Evolutionary conservation across 92 coral and sea anemone genomes (phyloP), one percentile per base, ranked within the genome.

Genomic region (Palythoa heliodiscus): DNA sequence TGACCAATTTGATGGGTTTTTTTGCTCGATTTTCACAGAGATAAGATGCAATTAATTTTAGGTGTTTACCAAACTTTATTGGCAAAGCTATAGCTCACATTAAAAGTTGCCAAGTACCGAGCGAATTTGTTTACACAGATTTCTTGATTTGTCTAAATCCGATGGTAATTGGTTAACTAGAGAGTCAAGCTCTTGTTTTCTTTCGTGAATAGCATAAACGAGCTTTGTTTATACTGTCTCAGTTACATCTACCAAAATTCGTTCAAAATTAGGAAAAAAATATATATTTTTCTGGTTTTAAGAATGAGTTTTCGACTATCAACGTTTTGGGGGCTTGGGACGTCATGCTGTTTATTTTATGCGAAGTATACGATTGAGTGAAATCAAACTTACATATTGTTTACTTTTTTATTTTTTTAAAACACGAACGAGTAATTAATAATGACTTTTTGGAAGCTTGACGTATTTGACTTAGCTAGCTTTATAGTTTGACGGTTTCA

Each of bases 351-450:
- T 80, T 64, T 66, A n/a, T 61, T 37, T 61, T 14, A 48, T 50
- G 16, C 53, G 70, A 76, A 76, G 69, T 61, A 38, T 40, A 68
- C 12, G 35, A 48, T 63, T 24, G 64, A 66, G 74, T 20, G 73
- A 80, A 80, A 64, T 63, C 14, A 6, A 60, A 19, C 39, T 40
- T 63, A 5, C 52, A 20, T 23, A 40, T 43, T 80, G 84, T 64
- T 80, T 80, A 66, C 15, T 20, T 80, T 80, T 80, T 80, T 13
- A 64, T n/a, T n/a, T n/a, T n/a, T 20, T 66, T 64, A 80, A 7
- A 66, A 64, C 14, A 43, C 43, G 58, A 60, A 48, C 14, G 24
- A 80, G 53, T 64, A 66, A 66, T 80, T 80, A 37, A 80, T 80
- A 47, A 80, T 66, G 66, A 67, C 12, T 80, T 66, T 64, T 66